Percentiles rank a stretch among this genome's conserved stretches.
phyloP scores from a whole-genome alignment of 2,888 invertebrate genomes.

The Hirudinaria manillensis region DNA sequence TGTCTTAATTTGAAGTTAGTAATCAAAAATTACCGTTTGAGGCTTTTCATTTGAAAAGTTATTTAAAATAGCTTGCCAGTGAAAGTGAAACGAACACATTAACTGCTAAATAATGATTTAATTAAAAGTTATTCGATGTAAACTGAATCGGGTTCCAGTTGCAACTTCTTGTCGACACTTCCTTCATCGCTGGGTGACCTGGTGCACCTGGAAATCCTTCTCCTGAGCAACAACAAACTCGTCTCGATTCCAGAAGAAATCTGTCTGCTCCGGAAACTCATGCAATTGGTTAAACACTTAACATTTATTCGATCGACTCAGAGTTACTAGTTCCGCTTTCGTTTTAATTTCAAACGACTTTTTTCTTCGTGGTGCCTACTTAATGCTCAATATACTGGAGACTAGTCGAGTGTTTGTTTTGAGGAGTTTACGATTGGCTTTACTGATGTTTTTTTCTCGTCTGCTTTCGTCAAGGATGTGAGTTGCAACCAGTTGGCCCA shows the following conservation, averaged over 20 bases:
- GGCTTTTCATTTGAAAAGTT: neutral
- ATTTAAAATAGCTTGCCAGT: neutral
- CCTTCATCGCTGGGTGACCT: conserved; percentile 80
- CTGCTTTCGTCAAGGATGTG: conserved; percentile 62
- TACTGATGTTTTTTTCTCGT: no score
- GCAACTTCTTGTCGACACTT: conserved; percentile 78
- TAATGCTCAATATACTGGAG: no score
- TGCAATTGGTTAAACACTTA: conserved; percentile 63
- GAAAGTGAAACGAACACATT: no score
- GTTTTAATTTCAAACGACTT: neutral
- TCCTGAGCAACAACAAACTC: conserved; percentile 80
- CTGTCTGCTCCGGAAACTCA: conserved; percentile 68
- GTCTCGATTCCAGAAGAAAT: conserved; percentile 83
- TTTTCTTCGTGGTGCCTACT: no score
- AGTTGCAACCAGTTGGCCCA: conserved; percentile 84
- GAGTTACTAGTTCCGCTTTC: neutral
- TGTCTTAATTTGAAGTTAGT: conserved; percentile 78
- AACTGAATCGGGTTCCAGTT: no score
- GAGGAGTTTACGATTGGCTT: no score
- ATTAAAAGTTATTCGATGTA: no score
- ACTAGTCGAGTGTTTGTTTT: no score
- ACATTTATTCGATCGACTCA: neutral
- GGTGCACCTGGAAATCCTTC: conserved; percentile 64
- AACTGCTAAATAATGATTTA: no score
- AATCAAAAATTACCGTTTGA: neutral